Evolutionary conservation across 2,797 vertebrate species (phyloP), one percentile per base, ranked within the genome.

Genomic region (Acrocephalus scirpaceus): DNA sequence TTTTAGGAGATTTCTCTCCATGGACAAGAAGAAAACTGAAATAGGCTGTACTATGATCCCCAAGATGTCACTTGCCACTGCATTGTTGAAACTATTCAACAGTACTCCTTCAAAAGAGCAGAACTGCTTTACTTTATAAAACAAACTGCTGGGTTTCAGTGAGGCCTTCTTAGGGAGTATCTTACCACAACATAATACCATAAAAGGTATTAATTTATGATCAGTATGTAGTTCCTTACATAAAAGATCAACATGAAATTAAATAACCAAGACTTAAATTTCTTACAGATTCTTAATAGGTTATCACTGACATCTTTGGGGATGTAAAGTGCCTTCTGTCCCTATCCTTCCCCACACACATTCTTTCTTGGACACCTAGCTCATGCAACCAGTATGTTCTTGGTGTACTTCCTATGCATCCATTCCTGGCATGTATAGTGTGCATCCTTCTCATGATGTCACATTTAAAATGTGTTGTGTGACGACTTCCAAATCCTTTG

Each of bases 361-460:
- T 61, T 65, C 7, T 66, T 2, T 54, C 22, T 57, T 53, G 34
- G 15, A n/a, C 4, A 45, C 3, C 2, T 5, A 47, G 17, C 18
- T 86, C 14, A 60, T 58, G 23, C 7, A 82, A 34, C 5, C 34
- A 26, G 7, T 6, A 26, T 13, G 8, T 13, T 70, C 11, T n/a
- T 81, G 2, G 13, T 54, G 32, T 16, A 36, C 64, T 75, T 64
- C 22, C 61, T 25, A 38, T 48, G 15, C 21, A 8, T 72, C 13
- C 2, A 2, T 51, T 30, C 19, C 13, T 34, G 21, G 2, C 4
- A 22, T 21, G 1, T 36, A 16, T 26, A 13, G 6, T 10, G 13
- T 57, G 11, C 44, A 36, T 54, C 20, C 9, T 86, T 53, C 27
- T 54, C 40, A 60, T 11, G 13, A 32, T 14, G 6, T 9, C 34